Conservation (phyloP, 2,113 vertebrate genomes). For the Pseudorectes ferrugineus region DNA sequence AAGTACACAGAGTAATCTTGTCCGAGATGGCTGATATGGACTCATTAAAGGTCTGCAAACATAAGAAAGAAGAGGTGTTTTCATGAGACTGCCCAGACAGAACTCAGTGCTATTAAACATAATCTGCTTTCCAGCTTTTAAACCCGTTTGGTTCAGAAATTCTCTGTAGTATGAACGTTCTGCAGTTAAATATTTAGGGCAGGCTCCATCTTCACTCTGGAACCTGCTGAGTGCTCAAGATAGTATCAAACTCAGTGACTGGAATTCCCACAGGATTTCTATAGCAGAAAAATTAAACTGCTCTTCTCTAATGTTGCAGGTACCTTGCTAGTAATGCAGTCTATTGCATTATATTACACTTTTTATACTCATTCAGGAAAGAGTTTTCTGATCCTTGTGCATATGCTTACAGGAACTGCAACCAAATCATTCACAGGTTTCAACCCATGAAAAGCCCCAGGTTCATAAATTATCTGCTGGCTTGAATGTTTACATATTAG, state of each 20-base stretch:
- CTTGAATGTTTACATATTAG: not conserved
- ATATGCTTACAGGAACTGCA: not conserved
- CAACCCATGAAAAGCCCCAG: not conserved
- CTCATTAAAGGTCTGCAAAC: conserved; percentile 80
- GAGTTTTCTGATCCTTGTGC: not conserved
- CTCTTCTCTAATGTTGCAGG: not conserved
- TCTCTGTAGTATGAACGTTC: not conserved
- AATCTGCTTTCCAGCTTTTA: not conserved
- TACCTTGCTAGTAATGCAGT: not conserved
- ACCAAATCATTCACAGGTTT: not conserved
- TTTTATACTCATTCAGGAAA: not conserved
- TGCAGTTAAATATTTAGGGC: not conserved
- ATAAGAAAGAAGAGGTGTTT: not conserved
- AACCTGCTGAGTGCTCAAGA: not conserved
- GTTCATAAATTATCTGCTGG: not conserved
- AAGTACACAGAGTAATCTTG: conserved; percentile 83
- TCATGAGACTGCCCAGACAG: not conserved
- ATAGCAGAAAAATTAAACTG: not conserved
- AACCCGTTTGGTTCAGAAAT: not conserved
- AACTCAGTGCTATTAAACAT: not conserved
- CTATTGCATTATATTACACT: not conserved
- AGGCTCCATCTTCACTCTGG: not conserved
- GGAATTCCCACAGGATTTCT: not conserved
- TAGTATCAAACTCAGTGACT: not conserved
- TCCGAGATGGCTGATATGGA: conserved; percentile 75